Conservation (phyloP, 2,888 invertebrate species). For the Agrochola lychnidis region DNA sequence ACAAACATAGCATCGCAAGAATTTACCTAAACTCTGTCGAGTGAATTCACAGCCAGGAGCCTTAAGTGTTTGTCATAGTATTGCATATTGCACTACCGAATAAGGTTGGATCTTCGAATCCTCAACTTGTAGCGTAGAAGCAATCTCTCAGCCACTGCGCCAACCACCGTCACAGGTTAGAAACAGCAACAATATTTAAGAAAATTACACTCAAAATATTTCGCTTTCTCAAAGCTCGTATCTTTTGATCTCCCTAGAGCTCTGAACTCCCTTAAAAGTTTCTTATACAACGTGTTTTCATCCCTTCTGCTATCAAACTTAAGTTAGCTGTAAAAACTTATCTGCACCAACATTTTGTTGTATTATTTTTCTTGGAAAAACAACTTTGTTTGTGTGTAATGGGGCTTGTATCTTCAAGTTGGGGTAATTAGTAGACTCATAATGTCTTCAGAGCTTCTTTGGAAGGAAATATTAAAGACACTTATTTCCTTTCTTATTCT, state of each 20-base stretch:
- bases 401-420: slow-evolving; percentile 69
- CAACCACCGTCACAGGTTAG: too few relatives aligned
- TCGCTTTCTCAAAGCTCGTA: slow-evolving; percentile 15
- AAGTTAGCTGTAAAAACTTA: slow-evolving; percentile 50
- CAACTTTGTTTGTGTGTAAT: slow-evolving; percentile 65
- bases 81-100: too few relatives aligned
- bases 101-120: too few relatives aligned
- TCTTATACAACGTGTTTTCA: slow-evolving; percentile 44
- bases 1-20: too few relatives aligned
- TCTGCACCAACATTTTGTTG: slow-evolving; percentile 49
- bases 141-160: not conserved
- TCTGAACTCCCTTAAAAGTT: slow-evolving; percentile 47
- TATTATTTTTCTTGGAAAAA: slow-evolving; percentile 59
- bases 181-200: not conserved
- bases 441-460: slow-evolving; percentile 17
- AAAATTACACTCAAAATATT: slow-evolving; percentile 9
- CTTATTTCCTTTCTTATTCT: not conserved
- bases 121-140: not conserved
- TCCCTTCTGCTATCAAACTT: slow-evolving; percentile 28
- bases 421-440: slow-evolving; percentile 66
- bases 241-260: slow-evolving; percentile 46
- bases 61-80: too few relatives aligned
- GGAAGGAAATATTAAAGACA: not conserved
- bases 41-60: too few relatives aligned
- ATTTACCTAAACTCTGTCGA: too few relatives aligned